These are phyloP conservation scores for Ictalurus furcatus DNA, from an alignment of 2,113 vertebrate genomes.

Conservation along the genomic window DNA sequence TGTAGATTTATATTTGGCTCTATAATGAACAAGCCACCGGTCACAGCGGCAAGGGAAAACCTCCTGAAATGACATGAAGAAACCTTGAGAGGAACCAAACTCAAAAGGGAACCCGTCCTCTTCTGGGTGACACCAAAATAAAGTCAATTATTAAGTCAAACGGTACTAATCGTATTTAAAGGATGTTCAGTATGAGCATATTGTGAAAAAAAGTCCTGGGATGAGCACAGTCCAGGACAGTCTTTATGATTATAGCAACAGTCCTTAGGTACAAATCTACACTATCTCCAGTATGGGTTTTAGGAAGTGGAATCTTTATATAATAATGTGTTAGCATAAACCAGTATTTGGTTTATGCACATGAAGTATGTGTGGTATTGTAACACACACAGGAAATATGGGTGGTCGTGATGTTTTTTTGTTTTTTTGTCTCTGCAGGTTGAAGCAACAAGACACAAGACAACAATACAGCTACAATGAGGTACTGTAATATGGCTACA, in stretches of 20 bases:
- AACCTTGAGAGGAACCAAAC: not conserved
- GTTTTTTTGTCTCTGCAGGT: conserved; percentile 57
- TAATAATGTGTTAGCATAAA: not conserved
- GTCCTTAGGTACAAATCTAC: not conserved
- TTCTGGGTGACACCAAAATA: not conserved
- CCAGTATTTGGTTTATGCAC: not conserved
- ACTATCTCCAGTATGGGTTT: not conserved
- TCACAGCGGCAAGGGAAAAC: not conserved
- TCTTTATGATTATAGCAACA: too few species aligned
- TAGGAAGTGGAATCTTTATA: not conserved
- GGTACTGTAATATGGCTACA: conserved; percentile 61
- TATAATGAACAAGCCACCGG: not conserved
- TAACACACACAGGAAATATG: conserved; percentile 17
- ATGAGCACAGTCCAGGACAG: not conserved
- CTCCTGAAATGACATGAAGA: not conserved
- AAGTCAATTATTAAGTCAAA: not conserved
- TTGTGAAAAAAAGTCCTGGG: not conserved
- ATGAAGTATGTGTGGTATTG: not conserved
- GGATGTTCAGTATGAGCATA: not conserved
- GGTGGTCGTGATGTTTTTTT: not conserved
- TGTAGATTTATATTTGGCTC: not conserved
- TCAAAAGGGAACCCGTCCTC: not conserved
- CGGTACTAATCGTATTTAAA: not conserved
- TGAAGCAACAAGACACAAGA: conserved; percentile 78
- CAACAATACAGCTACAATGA: conserved; percentile 83